Conservation (phyloP, 1,140 invertebrate species). For the Helicoverpa zea region DNA sequence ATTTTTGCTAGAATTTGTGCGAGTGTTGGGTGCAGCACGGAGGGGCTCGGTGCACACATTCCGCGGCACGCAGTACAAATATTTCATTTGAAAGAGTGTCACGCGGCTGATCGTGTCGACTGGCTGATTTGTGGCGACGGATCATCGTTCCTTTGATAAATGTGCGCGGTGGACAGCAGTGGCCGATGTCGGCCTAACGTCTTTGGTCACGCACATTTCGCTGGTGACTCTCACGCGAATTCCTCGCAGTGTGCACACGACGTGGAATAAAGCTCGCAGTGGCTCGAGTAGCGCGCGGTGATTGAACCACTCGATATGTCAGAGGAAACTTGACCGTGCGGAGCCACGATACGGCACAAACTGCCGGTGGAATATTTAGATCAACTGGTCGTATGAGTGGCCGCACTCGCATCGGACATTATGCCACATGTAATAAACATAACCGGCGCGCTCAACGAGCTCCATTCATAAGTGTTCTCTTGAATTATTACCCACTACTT, state of each 20-base stretch:
- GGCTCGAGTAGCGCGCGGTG: not conserved
- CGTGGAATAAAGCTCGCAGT: conserved; percentile 1
- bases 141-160: conserved; percentile 44
- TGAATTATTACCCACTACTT: conserved; percentile 67
- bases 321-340: conserved; percentile 16
- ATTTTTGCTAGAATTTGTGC: not conserved
- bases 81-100: conserved; percentile 10
- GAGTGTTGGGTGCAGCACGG: not conserved
- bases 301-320: not conserved
- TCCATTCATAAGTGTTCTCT: conserved; percentile 70
- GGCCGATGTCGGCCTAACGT: conserved; percentile 12
- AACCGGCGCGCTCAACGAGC: conserved; percentile 58
- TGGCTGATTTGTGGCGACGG: conserved; percentile 34
- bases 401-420: conserved; percentile 53
- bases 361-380: conserved; percentile 39
- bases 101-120: conserved; percentile 11
- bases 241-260: not conserved
- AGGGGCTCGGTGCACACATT: not conserved
- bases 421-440: conserved; percentile 66
- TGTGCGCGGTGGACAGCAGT: conserved; percentile 27
- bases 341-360: conserved; percentile 23
- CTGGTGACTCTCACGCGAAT: conserved; percentile 43
- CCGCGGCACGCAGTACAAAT: not conserved
- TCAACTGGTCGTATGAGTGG: conserved; percentile 60
- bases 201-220: conserved; percentile 37